A percentile compares a stretch with the other conserved stretches of the same genome.
Evolutionary conservation across 37 sponge, comb jelly and placozoan species (phyloP).

Genomic region (Chondrosia reniformis): DNA sequence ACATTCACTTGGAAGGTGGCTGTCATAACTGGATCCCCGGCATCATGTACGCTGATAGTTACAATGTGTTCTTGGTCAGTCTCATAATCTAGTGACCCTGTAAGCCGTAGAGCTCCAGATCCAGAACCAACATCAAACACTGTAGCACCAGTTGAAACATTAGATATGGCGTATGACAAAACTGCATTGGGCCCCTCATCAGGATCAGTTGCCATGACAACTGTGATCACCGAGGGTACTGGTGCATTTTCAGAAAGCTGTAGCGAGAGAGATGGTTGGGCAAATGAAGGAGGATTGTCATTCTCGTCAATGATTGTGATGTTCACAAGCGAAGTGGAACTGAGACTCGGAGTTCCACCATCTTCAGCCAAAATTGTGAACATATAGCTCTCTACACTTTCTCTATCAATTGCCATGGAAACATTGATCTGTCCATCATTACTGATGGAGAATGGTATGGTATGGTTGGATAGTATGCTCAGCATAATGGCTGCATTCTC

Average conservation of each 20-base stretch:
- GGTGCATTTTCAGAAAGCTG: conserved; percentile 45
- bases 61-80: conserved; percentile 14
- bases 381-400: background rate
- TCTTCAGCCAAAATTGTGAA: conserved; percentile 46
- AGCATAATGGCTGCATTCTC: conserved; percentile 33
- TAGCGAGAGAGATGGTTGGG: background rate
- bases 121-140: conserved; percentile 25
- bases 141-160: background rate
- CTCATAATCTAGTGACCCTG: conserved; percentile 36
- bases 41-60: conserved; percentile 43
- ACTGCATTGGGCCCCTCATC: conserved; percentile 62
- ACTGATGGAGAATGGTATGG: background rate
- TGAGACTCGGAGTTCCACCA: conserved; percentile 34
- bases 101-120: conserved; percentile 6
- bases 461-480: background rate
- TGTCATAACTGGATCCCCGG: background rate
- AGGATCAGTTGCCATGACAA: conserved; percentile 48
- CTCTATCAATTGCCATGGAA: conserved; percentile 25
- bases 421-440: conserved; percentile 22
- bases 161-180: conserved; percentile 27
- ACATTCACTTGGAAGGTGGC: conserved; percentile 17
- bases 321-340: conserved; percentile 28
- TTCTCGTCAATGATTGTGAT: conserved; percentile 14
- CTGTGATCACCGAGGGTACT: conserved; percentile 14
- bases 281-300: conserved; percentile 30